A percentile compares a stretch with the other conserved stretches of the same genome.
Evolutionary conservation across 2,797 vertebrate species (phyloP).

Genomic region (Pteropus rufus): DNA sequence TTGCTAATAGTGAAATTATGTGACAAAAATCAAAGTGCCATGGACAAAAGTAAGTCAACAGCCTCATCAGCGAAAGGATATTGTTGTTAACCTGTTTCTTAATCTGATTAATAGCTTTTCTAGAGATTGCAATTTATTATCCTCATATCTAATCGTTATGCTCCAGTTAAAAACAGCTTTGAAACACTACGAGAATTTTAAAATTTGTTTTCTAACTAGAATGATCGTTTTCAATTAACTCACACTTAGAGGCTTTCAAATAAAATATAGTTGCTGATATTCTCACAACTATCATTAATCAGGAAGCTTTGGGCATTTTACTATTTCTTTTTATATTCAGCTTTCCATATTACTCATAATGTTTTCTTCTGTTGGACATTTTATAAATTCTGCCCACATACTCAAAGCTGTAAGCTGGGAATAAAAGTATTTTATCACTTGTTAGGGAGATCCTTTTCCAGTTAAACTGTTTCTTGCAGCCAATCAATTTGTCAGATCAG

Average conservation of each 20-base stretch:
- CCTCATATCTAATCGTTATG: conserved; percentile 56
- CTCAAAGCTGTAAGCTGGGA: not conserved
- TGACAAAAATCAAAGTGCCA: not conserved
- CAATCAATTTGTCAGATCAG: conserved; percentile 78
- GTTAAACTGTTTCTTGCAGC: conserved; percentile 70
- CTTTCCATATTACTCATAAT: not conserved
- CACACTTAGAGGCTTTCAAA: conserved; percentile 65
- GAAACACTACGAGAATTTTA: conserved; percentile 61
- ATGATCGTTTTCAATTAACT: conserved; percentile 78
- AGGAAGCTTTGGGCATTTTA: not conserved
- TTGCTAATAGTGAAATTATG: conserved; percentile 50
- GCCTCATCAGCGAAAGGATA: not conserved
- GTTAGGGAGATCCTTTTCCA: conserved; percentile 62
- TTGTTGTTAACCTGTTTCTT: conserved; percentile 29
- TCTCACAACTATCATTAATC: conserved; percentile 11
- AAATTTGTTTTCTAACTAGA: conserved; percentile 77
- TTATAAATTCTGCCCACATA: conserved; percentile 15
- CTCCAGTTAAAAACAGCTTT: conserved; percentile 44
- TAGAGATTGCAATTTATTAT: conserved; percentile 59
- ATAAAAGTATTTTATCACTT: conserved; percentile 71
- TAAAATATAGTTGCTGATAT: conserved; percentile 47
- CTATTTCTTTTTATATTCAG: not conserved
- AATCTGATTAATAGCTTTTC: conserved; percentile 49
- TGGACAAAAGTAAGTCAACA: not conserved
- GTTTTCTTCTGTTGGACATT: not conserved